Evolutionary conservation across 2,113 vertebrate species (phyloP), one percentile per base, ranked within the genome.

Genomic region (Stegostoma tigrinum): DNA sequence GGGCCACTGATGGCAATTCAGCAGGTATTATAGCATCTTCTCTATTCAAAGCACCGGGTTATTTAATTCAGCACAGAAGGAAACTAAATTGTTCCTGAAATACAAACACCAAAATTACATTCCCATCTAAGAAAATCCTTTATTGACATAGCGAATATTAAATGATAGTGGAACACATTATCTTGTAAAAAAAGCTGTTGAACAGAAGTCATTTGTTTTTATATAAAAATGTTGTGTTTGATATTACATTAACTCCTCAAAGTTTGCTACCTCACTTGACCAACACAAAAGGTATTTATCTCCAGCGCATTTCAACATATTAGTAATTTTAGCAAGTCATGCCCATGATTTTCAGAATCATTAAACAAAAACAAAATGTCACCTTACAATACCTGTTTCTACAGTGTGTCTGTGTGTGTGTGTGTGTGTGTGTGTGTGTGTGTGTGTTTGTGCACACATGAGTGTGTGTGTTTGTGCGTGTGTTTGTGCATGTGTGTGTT

Each of bases 211-310:
- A 72, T 95, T 72, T 94, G 42, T 27, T 94, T 30, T 95, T 72
- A 68, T 95, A 75, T 66, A 72, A 75, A 95, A 95, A 95, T 34
- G 10, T 95, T 95, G 30, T 72, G 75, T 95, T 34, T 75, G 38
- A 68, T 94, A n/a, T 94, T 68, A 27, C 52, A 95, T 72, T 68
- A 72, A 72, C 24, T 94, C 19, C 15, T 17, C 64, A 30, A 89
- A 90, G 19, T 34, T 27, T 89, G 55, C 27, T 27, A 45, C 27
- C 21, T 95, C 42, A 70, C 68, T n/a, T 52, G 42, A 48, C 55
- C 4, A n/a, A 94, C 38, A 95, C 34, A 72, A 72, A 72, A 42
- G 15, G 68, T 52, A 75, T 61, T 83, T 83, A 83, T 72, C 67
- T 72, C 45, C 38, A 68, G 68, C 67, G 52, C 21, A 94, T 94